Conservation (phyloP, 2,888 invertebrate species). For the Falcaria lacertinaria region DNA sequence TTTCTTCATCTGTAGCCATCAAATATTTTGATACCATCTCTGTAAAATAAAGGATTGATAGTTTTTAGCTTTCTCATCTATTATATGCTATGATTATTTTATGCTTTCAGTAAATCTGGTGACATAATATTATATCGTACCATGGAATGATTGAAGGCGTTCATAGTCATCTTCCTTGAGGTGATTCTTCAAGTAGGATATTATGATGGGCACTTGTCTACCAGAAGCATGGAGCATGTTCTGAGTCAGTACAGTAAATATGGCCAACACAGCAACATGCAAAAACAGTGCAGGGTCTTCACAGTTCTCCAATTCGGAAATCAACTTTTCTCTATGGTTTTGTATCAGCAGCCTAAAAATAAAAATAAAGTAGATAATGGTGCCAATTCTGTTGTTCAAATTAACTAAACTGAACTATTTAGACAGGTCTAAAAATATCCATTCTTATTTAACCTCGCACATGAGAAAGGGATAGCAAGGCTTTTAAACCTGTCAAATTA, state of each 20-base stretch:
- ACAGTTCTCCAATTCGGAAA: slow-evolving; percentile 87
- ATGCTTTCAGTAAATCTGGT: no score
- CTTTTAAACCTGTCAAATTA: no score
- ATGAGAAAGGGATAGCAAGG: no score
- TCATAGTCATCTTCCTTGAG: slow-evolving; percentile 83
- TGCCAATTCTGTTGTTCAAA: no score
- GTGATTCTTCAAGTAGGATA: slow-evolving; percentile 85
- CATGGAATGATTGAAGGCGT: slow-evolving; percentile 86
- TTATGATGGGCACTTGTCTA: slow-evolving; percentile 91
- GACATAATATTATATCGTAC: slow-evolving; percentile 67
- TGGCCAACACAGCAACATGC: slow-evolving; percentile 86
- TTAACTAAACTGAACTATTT: no score
- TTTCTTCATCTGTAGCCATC: slow-evolving; percentile 55
- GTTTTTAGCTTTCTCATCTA: no score
- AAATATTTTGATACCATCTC: slow-evolving; percentile 65
- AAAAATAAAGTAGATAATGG: no score
- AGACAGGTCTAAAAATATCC: no score
- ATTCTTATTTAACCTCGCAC: no score
- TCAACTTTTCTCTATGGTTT: slow-evolving; percentile 89
- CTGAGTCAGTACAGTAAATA: slow-evolving; percentile 90
- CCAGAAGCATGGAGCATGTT: slow-evolving; percentile 95
- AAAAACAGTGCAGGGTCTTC: slow-evolving; percentile 88
- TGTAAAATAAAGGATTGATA: slow-evolving; percentile 32
- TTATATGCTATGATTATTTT: no score
- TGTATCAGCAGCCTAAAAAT: slow-evolving; percentile 83